Conservation (phyloP, 2,888 invertebrate species). For the Strigamia transsilvanica region DNA sequence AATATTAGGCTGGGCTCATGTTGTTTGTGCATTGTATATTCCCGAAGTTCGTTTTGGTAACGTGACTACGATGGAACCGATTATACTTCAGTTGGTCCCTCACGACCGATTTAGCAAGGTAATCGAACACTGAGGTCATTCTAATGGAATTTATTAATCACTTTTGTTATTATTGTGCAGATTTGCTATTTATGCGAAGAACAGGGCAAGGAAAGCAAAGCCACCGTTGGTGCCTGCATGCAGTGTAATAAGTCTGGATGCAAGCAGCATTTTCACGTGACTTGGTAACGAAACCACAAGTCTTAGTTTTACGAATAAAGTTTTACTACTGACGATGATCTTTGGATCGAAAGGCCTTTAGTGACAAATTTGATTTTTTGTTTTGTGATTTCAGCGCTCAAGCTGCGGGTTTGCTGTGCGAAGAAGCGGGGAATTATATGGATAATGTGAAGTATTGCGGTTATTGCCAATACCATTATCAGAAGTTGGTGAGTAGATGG, state of each 20-base stretch:
- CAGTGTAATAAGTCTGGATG: constrained; percentile 97
- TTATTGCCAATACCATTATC: constrained; percentile 95
- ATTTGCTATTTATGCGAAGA: constrained; percentile 96
- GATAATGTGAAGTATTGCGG: constrained; percentile 98
- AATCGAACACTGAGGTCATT: constrained; percentile 55
- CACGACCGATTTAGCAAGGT: constrained; percentile 92
- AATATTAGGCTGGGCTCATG: constrained; percentile 85
- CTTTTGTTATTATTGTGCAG: constrained; percentile 68
- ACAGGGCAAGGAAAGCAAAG: constrained; percentile 79
- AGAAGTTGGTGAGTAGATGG: constrained; percentile 84
- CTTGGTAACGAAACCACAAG: too few relatives aligned
- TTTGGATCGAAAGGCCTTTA: too few relatives aligned
- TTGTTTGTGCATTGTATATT: constrained; percentile 96
- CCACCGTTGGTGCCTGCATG: constrained; percentile 94
- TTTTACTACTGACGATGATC: too few relatives aligned
- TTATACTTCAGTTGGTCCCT: constrained; percentile 89
- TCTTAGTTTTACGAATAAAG: too few relatives aligned
- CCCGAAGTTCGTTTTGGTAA: constrained; percentile 98
- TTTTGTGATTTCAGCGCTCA: too few relatives aligned
- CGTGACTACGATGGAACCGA: constrained; percentile 98
- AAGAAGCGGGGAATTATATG: constrained; percentile 93
- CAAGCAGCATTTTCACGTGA: constrained; percentile 96
- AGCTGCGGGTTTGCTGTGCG: constrained; percentile 89
- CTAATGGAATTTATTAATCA: not conserved
- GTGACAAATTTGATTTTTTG: too few relatives aligned